Evolutionary conservation across 1,140 invertebrate genomes (phyloP).

Genomic region (Zaprionus ornatus): DNA sequence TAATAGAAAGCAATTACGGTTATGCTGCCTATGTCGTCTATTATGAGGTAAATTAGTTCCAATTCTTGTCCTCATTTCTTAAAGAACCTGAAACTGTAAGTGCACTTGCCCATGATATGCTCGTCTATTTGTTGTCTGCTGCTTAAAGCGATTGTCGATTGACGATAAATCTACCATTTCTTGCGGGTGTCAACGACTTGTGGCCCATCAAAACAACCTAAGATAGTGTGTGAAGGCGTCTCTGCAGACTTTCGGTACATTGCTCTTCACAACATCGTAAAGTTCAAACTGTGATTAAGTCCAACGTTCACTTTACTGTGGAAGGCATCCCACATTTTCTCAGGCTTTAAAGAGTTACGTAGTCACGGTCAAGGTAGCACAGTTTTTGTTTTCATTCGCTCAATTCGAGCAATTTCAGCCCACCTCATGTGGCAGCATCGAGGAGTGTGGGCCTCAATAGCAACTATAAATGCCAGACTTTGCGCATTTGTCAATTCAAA

Average conservation of each 20-base stretch:
- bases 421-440: neutral
- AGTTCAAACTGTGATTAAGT: slow-evolving; percentile 17
- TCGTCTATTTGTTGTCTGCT: neutral
- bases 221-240: neutral
- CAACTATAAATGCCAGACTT: slow-evolving; percentile 10
- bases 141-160: neutral
- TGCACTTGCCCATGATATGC: neutral
- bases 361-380: slow-evolving; percentile 43
- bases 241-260: slow-evolving; percentile 5
- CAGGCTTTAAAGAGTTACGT: neutral
- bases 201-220: neutral
- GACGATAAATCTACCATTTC: neutral
- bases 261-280: slow-evolving; percentile 4
- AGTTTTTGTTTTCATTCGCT: slow-evolving; percentile 17
- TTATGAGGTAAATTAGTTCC: slow-evolving; percentile 5
- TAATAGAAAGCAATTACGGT: neutral
- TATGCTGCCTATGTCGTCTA: neutral
- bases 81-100: neutral
- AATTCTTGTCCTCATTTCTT: slow-evolving; percentile 4
- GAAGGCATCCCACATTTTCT: neutral
- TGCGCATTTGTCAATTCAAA: neutral
- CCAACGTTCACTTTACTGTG: neutral
- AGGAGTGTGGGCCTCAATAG: slow-evolving; percentile 29
- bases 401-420: neutral
- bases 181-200: neutral